phyloP scores from a whole-genome alignment of 2,888 invertebrate species.

The Plebejus anna region DNA sequence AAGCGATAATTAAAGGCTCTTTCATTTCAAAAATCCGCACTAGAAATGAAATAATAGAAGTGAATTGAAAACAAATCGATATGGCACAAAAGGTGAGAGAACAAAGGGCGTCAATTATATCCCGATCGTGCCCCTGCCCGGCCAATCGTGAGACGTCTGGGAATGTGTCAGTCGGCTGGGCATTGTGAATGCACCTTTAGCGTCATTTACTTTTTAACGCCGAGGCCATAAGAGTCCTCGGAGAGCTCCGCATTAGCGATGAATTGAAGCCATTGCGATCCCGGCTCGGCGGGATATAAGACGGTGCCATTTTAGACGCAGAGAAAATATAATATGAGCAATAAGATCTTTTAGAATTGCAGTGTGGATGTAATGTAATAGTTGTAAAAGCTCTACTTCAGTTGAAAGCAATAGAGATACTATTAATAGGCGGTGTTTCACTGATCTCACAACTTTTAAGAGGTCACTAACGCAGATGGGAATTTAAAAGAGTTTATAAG shows the following conservation, averaged over 20 bases:
- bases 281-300: not conserved
- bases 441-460: too few relatives aligned
- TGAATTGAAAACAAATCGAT: slow-evolving; percentile 12
- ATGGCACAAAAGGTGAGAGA: slow-evolving; percentile 11
- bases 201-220: slow-evolving; percentile 50
- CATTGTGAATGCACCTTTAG: slow-evolving; percentile 36
- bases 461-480: too few relatives aligned
- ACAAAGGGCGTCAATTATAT: slow-evolving; percentile 20
- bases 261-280: slow-evolving; percentile 43
- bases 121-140: slow-evolving; percentile 8
- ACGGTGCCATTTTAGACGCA: not conserved
- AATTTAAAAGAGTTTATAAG: too few relatives aligned
- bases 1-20: not conserved
- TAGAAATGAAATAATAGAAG: slow-evolving; percentile 12
- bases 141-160: slow-evolving; percentile 17
- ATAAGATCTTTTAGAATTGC: not conserved
- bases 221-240: slow-evolving; percentile 37
- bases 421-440: too few relatives aligned
- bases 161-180: slow-evolving; percentile 21
- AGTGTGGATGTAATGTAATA: not conserved
- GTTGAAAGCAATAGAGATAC: too few relatives aligned
- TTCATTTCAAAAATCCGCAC: not conserved
- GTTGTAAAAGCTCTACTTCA: too few relatives aligned
- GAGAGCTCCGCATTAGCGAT: slow-evolving; percentile 49
- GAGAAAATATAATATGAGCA: not conserved